Conservation (phyloP, 2,113 vertebrate species). For the Pollimyrus isidori region DNA sequence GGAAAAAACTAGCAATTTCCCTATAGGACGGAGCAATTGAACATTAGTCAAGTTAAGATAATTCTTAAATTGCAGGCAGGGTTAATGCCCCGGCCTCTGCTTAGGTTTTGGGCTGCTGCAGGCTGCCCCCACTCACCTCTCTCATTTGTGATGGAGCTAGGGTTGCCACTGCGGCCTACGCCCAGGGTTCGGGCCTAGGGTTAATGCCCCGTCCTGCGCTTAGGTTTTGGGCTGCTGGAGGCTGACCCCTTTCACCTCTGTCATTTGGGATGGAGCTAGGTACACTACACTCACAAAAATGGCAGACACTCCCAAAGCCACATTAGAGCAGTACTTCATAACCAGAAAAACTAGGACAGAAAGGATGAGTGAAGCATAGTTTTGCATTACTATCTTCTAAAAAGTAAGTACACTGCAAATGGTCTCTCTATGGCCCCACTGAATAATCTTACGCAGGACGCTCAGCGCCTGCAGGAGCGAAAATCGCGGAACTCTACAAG, state of each 20-base stretch:
- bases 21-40: background rate
- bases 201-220: too few species aligned
- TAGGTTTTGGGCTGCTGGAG: too few species aligned
- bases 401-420: background rate
- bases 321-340: background rate
- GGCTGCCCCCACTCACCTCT: too few species aligned
- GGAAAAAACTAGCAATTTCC: background rate
- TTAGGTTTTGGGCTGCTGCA: too few species aligned
- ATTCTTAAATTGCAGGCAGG: background rate
- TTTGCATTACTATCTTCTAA: background rate
- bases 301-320: background rate
- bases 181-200: too few species aligned
- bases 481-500: background rate
- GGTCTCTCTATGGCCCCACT: background rate
- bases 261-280: too few species aligned
- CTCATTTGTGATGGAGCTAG: too few species aligned
- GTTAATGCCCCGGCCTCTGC: too few species aligned
- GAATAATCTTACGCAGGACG: background rate
- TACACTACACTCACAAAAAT: background rate
- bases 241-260: too few species aligned
- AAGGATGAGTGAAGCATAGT: background rate
- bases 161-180: too few species aligned
- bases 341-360: background rate
- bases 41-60: background rate
- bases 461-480: background rate